Conservation (phyloP, 1,140 invertebrate species). For the Cyphomyrmex costatus region DNA sequence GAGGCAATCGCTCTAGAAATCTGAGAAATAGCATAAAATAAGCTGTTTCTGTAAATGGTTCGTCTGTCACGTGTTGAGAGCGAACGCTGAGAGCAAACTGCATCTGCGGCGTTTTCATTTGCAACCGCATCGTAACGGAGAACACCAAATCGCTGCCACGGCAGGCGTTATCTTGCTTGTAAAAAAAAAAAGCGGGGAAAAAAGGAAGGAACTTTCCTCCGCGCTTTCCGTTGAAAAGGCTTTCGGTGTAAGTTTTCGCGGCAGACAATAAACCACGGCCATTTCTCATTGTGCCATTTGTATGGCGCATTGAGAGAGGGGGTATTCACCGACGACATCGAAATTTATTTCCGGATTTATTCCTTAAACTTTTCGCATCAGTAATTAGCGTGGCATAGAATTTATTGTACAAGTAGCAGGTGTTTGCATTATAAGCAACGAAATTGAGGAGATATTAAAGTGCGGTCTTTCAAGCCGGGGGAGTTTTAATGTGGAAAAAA, state of each 20-base stretch:
- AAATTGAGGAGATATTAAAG: neutral
- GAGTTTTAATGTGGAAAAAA: neutral
- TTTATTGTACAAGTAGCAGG: slow-evolving; percentile 38
- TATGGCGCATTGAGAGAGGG: slow-evolving; percentile 38
- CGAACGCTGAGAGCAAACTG: slow-evolving; percentile 34
- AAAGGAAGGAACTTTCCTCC: slow-evolving; percentile 40
- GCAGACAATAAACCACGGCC: slow-evolving; percentile 58
- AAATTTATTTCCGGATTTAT: slow-evolving; percentile 62
- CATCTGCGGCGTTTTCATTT: slow-evolving; percentile 45
- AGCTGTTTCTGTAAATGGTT: slow-evolving; percentile 40
- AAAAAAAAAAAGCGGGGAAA: neutral
- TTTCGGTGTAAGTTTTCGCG: slow-evolving; percentile 63
- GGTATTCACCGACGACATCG: slow-evolving; percentile 53
- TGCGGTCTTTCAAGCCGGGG: neutral
- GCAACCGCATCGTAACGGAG: slow-evolving; percentile 36
- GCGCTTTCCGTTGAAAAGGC: slow-evolving; percentile 56
- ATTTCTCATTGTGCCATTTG: slow-evolving; percentile 59
- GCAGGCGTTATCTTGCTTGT: slow-evolving; percentile 54
- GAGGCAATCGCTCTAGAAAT: neutral
- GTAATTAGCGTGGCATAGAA: slow-evolving; percentile 45
- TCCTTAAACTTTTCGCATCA: slow-evolving; percentile 47
- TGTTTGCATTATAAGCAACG: slow-evolving; percentile 6
- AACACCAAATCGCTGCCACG: slow-evolving; percentile 46
- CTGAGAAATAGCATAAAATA: slow-evolving; percentile 32
- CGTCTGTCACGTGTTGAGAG: slow-evolving; percentile 32